Evolutionary conservation across 2,797 vertebrate genomes (phyloP).

Genomic region (Lacerta bilineata): DNA sequence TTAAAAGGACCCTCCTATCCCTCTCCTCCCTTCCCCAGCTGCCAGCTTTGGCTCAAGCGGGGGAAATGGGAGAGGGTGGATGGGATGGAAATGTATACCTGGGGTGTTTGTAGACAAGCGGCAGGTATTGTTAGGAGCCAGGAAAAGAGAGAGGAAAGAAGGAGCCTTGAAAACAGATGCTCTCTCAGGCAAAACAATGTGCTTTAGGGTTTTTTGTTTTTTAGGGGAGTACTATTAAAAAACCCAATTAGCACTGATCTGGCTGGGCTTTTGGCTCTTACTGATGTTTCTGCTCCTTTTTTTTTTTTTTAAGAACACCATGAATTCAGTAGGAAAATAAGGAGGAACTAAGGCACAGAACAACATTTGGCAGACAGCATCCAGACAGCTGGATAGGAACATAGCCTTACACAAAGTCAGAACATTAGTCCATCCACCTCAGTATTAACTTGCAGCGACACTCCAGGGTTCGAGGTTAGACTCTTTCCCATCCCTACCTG

Average conservation of each 20-base stretch:
- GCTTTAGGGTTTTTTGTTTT: background rate
- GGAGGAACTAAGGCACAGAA: background rate
- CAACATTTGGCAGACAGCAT: too few species aligned
- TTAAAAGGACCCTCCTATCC: background rate
- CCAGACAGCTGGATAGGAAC: background rate
- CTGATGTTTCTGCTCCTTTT: background rate
- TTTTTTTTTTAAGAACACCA: background rate
- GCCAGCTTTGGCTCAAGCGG: background rate
- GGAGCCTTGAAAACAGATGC: background rate
- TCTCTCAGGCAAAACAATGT: background rate
- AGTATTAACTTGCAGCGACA: too few species aligned
- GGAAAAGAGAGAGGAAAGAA: background rate
- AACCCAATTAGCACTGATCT: slow-evolving; percentile 31
- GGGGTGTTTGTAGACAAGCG: background rate
- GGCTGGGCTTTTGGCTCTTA: background rate
- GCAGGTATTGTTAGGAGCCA: background rate
- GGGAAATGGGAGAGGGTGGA: background rate
- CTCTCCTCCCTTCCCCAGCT: background rate
- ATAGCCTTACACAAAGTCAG: too few species aligned
- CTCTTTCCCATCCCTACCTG: too few species aligned
- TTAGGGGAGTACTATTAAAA: background rate
- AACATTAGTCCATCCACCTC: too few species aligned
- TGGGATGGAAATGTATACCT: background rate
- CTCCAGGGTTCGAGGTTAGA: too few species aligned
- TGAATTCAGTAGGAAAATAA: background rate